Evolutionary conservation across 2,797 vertebrate genomes (phyloP).

Genomic region (Trichosurus vulpecula): DNA sequence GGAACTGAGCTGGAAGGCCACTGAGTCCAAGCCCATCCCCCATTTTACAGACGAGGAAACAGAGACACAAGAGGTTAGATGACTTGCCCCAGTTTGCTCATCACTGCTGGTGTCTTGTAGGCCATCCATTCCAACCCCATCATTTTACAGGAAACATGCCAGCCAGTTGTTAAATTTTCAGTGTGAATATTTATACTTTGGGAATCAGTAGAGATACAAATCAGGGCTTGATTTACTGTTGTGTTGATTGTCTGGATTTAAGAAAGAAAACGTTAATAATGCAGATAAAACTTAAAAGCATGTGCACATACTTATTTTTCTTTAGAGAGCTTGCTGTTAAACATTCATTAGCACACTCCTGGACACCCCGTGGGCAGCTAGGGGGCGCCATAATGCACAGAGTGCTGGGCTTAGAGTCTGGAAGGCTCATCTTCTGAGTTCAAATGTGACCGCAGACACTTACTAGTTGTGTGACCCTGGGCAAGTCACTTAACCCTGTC

Average conservation of each 20-base stretch:
- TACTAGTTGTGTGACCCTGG: neutral
- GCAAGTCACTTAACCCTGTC: neutral
- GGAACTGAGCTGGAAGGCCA: too few relatives aligned
- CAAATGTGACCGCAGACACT: neutral
- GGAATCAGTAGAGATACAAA: neutral
- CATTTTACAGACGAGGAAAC: too few relatives aligned
- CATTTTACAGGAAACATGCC: neutral
- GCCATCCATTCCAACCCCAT: neutral
- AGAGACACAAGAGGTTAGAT: neutral
- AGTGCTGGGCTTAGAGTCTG: too few relatives aligned
- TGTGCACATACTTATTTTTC: neutral
- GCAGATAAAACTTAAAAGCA: neutral
- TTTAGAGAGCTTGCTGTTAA: neutral
- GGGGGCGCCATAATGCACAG: too few relatives aligned
- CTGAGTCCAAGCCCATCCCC: too few relatives aligned
- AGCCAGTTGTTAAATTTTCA: neutral
- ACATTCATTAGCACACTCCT: neutral
- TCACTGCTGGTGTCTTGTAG: neutral
- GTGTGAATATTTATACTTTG: neutral
- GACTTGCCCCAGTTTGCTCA: neutral
- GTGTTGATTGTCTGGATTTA: neutral
- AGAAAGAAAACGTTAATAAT: neutral
- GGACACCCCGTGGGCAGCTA: neutral
- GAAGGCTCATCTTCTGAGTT: neutral
- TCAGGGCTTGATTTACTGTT: neutral